Conservation (phyloP, 2,888 invertebrate genomes). For the Drosophila buzzatii region DNA sequence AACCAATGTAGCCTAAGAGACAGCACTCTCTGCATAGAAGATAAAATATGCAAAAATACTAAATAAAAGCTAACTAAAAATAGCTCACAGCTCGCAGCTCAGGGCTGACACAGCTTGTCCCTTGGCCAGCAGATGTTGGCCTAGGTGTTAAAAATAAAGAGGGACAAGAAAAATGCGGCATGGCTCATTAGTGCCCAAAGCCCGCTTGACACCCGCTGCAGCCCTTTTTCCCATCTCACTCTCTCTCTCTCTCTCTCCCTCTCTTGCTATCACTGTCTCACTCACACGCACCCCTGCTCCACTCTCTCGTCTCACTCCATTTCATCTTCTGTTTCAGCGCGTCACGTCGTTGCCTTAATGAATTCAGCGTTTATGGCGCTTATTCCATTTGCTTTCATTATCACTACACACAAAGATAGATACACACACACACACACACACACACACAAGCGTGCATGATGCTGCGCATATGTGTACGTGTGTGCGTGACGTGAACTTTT, state of each 20-base stretch:
- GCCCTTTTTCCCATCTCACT: background rate
- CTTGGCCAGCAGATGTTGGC: slow-evolving; percentile 37
- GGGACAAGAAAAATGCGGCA: slow-evolving; percentile 44
- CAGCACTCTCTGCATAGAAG: background rate
- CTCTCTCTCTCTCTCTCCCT: background rate
- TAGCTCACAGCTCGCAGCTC: slow-evolving; percentile 33
- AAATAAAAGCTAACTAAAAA: slow-evolving; percentile 29
- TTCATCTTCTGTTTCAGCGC: slow-evolving; percentile 27
- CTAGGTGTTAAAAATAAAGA: slow-evolving; percentile 76
- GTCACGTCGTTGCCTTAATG: slow-evolving; percentile 77
- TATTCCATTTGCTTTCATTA: slow-evolving; percentile 80
- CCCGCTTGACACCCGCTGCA: background rate
- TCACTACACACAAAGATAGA: slow-evolving; percentile 52
- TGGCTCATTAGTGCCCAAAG: slow-evolving; percentile 61
- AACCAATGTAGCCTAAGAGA: background rate
- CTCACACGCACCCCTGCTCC: background rate
- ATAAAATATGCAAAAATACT: too few relatives aligned
- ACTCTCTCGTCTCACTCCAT: background rate
- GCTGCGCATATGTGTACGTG: slow-evolving; percentile 23
- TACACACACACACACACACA: slow-evolving; percentile 30
- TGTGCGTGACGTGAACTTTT: slow-evolving; percentile 58
- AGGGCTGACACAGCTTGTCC: slow-evolving; percentile 37
- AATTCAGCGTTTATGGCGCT: slow-evolving; percentile 82
- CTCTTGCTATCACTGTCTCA: background rate
- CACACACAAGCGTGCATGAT: slow-evolving; percentile 10